These are phyloP conservation scores for Macrocentrus cingulum DNA, from an alignment of 1,140 invertebrate species.

Conservation along the genomic window DNA sequence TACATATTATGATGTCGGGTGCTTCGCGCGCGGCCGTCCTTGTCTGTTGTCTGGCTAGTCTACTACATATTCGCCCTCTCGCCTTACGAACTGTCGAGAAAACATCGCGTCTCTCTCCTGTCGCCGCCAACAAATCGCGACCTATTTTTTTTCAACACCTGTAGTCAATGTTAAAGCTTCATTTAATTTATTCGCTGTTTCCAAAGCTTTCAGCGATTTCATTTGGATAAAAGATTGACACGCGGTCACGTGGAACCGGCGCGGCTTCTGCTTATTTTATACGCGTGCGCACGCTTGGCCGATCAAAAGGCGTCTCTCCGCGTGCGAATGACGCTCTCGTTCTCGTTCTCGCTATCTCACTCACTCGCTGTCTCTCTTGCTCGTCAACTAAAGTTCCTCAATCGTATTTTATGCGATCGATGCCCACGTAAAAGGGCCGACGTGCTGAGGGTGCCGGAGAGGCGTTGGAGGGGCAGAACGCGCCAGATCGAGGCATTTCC, in stretches of 20 bases:
- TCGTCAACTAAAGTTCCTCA: slow-evolving; percentile 21
- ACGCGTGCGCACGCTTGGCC: slow-evolving; percentile 9
- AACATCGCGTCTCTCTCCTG: slow-evolving; percentile 39
- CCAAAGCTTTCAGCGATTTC: background rate
- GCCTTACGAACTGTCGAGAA: slow-evolving; percentile 49
- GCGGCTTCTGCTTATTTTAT: slow-evolving; percentile 14
- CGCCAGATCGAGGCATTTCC: background rate
- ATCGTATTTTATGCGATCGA: slow-evolving; percentile 33
- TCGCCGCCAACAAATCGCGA: background rate
- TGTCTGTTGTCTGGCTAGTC: slow-evolving; percentile 9
- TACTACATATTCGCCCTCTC: slow-evolving; percentile 9
- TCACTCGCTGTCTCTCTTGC: slow-evolving; percentile 3
- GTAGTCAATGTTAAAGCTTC: too few species aligned
- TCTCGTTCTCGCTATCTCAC: too few species aligned
- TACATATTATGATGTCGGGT: slow-evolving; percentile 27
- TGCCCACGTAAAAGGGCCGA: slow-evolving; percentile 21
- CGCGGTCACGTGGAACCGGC: slow-evolving; percentile 38
- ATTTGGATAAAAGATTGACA: slow-evolving; percentile 2
- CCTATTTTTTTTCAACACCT: too few species aligned
- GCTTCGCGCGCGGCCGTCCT: slow-evolving; percentile 24
- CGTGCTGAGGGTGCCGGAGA: background rate
- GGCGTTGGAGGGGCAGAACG: background rate
- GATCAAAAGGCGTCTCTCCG: slow-evolving; percentile 16
- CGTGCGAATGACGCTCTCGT: background rate
- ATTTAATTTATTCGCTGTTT: too few species aligned